Base-by-base conservation (phyloP, 2,888 invertebrate species). In the Agonum fuliginosum region DNA sequence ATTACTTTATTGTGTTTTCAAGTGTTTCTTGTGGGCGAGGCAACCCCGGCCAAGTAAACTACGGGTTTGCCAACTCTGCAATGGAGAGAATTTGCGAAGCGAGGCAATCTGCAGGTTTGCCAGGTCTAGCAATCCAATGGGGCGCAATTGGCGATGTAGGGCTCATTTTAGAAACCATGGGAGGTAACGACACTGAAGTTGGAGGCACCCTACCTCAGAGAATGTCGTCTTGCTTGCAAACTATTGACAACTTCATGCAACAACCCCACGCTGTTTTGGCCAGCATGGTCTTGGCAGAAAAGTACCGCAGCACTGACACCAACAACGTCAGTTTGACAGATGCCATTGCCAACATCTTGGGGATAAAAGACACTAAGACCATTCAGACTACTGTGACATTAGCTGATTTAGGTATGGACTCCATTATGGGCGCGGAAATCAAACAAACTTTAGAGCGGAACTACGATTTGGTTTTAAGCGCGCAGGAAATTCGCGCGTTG, bases 61-160 rank as follows among this genome's bases (percentile, higher is more conserved):
- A 99, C 86, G 99, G 98, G 73, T 91, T 96, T 82, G 98, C 99
- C 73, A 99, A 99, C 89, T 97, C 98, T 0, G 94, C 94, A 51
- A 99, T 99, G 98, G 99, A 99, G 88, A 91, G 99, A 80, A 92
- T 98, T 80, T 95, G 95, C 86, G 98, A 97, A 88, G 91, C 90
- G 78, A 91, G 97, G 76, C 94, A 93, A 87, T 90, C 89, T 43
- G 93, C 92, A 83, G 97, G 97, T 54, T 90, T 97, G 81, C 97
- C 97, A 22, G 98, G 91, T 48, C 83, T 85, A 69, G 97, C 98
- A 46, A 95, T 99, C 82, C 99, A 99, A 87, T 99, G 99, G 99
- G 99, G 99, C 81, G 99, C 98, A 79, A 95, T 99, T 83, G 99
- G 98, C 78, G 99, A 99, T 86, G 98, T 98, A 46, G 99, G 99